Base-by-base conservation (phyloP, 2,113 vertebrate genomes). In the Macrotus californicus region DNA sequence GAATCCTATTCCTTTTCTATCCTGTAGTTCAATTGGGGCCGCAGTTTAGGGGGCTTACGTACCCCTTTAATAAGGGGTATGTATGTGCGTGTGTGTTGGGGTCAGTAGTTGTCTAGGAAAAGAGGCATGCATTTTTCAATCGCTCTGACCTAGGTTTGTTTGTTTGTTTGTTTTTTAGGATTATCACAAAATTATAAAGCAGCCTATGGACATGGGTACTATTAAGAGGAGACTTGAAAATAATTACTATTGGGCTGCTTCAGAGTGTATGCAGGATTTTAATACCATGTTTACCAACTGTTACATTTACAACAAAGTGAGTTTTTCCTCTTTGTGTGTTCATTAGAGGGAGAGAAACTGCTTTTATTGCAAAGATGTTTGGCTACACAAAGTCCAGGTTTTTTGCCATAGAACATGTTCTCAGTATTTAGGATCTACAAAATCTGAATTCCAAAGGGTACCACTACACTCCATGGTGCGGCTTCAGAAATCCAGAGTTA, bases 251-350 rank as follows among this genome's bases (percentile, higher is more conserved):
- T 99, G 99, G 98, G 99, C 98, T 70, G 99, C 99, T 5, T 98
- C 98, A 0, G 99, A 99, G 96, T 99, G 99, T 97, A 99, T 99
- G 98, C 99, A 99, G 96, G 99, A 99, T 97, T 99, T 99, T 97
- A 99, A 99, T 98, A 99, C 99, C 94, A 99, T 99, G 99, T 99
- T 99, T 97, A 99, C 99, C 96, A 99, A 99, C 94, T 99, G 99
- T 97, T 99, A 99, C 83, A 99, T 99, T 97, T 99, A 99, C 96
- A 99, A 99, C 97, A 99, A 99, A 99, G 99, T 99, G 66, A 96
- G 98, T 12, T 56, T 59, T 41, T 73, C 21, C 31, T 50, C 6
- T 75, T 0, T 83, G 15, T 80, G 11, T 10, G 6, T 41, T 59
- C 4, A 4, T 46, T n/a, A 52, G 29, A 6, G 41, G 5, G 4